Conservation (phyloP, 1,140 invertebrate genomes). For the Danaus plexippus region DNA sequence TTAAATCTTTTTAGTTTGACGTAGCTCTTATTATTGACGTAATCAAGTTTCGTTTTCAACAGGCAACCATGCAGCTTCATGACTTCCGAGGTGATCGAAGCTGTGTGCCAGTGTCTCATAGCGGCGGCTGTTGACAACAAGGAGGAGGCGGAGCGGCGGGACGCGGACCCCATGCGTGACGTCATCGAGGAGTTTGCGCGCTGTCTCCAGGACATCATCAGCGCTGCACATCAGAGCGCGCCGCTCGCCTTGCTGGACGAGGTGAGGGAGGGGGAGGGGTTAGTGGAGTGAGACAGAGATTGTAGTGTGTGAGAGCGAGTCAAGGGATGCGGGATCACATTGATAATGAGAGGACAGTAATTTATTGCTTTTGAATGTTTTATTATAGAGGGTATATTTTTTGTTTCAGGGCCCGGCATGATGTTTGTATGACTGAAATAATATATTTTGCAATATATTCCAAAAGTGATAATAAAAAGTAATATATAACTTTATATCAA, state of each 20-base stretch:
- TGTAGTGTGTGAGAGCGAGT: too few species aligned
- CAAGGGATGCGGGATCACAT: too few species aligned
- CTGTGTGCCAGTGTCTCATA: slow-evolving; percentile 94
- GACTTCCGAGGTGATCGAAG: slow-evolving; percentile 94
- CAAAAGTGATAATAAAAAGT: slow-evolving; percentile 5
- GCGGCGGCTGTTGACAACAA: slow-evolving; percentile 90
- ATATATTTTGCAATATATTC: slow-evolving; percentile 2
- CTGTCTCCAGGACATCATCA: slow-evolving; percentile 94
- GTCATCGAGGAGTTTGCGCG: slow-evolving; percentile 96
- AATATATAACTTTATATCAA: slow-evolving; percentile 8
- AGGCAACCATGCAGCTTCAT: slow-evolving; percentile 91
- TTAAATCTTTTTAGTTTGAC: too few species aligned
- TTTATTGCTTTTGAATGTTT: background rate
- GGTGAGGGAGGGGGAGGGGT: slow-evolving; percentile 13
- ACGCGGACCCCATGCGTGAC: slow-evolving; percentile 80
- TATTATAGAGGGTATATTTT: slow-evolving; percentile 7
- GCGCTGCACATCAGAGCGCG: slow-evolving; percentile 61
- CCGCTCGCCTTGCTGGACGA: slow-evolving; percentile 25
- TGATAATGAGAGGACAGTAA: too few species aligned
- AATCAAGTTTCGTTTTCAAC: slow-evolving; percentile 15
- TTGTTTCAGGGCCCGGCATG: slow-evolving; percentile 35
- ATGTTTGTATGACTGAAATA: slow-evolving; percentile 14
- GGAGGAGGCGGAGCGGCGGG: slow-evolving; percentile 71
- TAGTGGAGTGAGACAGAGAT: too few species aligned
- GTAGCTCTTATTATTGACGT: too few species aligned